phyloP scores from a whole-genome alignment of 2,113 vertebrate genomes.

The Elephas maximus region DNA sequence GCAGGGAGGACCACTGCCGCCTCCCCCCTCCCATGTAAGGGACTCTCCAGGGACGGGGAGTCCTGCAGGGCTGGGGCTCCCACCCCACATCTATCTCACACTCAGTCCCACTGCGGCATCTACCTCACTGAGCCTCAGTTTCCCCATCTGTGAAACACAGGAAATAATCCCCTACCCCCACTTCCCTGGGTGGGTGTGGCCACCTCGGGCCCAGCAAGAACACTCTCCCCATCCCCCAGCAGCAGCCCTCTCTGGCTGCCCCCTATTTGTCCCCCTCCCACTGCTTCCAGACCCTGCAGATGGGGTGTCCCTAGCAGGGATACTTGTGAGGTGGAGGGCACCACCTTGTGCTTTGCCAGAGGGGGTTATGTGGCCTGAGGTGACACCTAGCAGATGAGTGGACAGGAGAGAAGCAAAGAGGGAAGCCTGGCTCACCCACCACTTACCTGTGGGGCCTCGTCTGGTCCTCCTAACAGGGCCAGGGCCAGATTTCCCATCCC shows the following conservation, averaged over 20 bases:
- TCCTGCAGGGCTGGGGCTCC: neutral
- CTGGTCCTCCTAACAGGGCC: neutral
- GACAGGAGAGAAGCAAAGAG: neutral
- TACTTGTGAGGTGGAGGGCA: fast-evolving
- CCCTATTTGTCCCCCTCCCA: no score
- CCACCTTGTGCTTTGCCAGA: fast-evolving
- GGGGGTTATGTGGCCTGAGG: fast-evolving
- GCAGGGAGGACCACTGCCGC: fast-evolving
- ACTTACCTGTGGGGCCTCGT: no score
- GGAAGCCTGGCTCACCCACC: neutral
- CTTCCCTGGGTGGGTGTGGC: neutral
- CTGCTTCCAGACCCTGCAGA: neutral
- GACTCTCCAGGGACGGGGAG: neutral
- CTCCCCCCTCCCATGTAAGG: neutral
- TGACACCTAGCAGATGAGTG: no score
- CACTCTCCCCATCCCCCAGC: neutral
- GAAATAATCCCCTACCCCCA: no score
- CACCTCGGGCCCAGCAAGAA: neutral
- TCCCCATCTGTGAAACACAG: neutral
- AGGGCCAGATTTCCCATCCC: neutral
- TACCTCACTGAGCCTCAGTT: neutral
- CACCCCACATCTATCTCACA: fast-evolving
- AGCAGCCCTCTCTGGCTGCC: neutral
- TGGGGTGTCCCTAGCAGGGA: neutral
- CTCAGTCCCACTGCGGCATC: neutral